Evolutionary conservation across 2,113 vertebrate genomes (phyloP).

Genomic region (Malurus elegans): DNA sequence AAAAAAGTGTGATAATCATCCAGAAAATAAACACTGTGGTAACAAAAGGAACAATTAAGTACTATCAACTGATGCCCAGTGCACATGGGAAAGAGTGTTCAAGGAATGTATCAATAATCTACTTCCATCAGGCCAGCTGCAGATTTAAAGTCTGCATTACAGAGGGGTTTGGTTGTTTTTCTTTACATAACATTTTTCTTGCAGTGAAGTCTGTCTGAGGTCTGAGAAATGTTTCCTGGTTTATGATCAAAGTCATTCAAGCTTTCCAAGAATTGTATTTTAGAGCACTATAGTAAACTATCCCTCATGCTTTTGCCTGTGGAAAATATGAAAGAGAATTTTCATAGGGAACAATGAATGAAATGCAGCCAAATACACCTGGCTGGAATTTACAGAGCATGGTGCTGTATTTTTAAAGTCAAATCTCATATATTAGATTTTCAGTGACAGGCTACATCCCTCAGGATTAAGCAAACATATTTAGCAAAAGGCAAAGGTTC

Average conservation of each 20-base stretch:
- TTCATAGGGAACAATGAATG: neutral
- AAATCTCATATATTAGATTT: neutral
- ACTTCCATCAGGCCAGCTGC: neutral
- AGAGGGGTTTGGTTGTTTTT: neutral
- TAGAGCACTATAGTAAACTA: neutral
- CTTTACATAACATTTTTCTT: neutral
- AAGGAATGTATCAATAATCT: neutral
- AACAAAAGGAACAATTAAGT: neutral
- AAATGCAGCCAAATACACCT: neutral
- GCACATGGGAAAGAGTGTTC: neutral
- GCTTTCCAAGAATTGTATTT: neutral
- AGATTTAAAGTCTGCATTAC: neutral
- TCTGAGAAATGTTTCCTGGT: neutral
- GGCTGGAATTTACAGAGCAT: conserved; percentile 3
- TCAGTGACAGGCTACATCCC: neutral
- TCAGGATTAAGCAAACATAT: neutral
- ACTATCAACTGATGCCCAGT: neutral
- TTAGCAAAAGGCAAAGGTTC: neutral
- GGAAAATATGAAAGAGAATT: conserved; percentile 9
- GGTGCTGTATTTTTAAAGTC: neutral
- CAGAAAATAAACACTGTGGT: neutral
- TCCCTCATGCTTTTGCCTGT: neutral
- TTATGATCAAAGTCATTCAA: conserved; percentile 2
- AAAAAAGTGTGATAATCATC: neutral
- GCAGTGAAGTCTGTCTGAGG: neutral